Conservation (phyloP, 2,888 invertebrate genomes). For the Melinaea menophilus region DNA sequence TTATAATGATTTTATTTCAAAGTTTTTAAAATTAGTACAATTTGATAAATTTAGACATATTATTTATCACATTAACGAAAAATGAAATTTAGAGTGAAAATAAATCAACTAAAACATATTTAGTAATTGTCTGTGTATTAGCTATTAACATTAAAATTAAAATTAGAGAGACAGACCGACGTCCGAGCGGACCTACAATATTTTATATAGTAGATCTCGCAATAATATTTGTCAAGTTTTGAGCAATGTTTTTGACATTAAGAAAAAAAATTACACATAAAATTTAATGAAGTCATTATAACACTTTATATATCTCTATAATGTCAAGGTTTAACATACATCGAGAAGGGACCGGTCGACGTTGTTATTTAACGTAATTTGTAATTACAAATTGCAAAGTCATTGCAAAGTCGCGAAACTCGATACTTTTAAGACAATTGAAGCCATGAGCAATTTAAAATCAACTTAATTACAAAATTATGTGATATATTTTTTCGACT, state of each 20-base stretch:
- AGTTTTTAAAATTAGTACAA: too few species aligned
- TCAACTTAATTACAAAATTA: too few species aligned
- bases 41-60: too few species aligned
- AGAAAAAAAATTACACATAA: conserved; percentile 9
- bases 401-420: neutral
- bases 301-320: conserved; percentile 11
- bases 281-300: conserved; percentile 17
- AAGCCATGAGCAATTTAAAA: neutral
- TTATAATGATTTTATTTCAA: too few species aligned
- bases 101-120: too few species aligned
- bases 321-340: conserved; percentile 16
- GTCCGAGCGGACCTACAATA: too few species aligned
- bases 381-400: neutral
- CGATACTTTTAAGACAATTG: conserved; percentile 1
- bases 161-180: too few species aligned
- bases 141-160: too few species aligned
- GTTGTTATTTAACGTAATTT: neutral
- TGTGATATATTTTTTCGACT: neutral
- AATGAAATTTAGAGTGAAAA: too few species aligned
- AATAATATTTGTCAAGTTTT: neutral
- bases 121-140: too few species aligned
- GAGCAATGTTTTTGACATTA: conserved; percentile 17
- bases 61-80: too few species aligned
- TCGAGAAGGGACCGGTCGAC: neutral
- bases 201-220: too few species aligned